phyloP scores from a whole-genome alignment of 1,140 invertebrate genomes.

The Bombus waltoni region DNA sequence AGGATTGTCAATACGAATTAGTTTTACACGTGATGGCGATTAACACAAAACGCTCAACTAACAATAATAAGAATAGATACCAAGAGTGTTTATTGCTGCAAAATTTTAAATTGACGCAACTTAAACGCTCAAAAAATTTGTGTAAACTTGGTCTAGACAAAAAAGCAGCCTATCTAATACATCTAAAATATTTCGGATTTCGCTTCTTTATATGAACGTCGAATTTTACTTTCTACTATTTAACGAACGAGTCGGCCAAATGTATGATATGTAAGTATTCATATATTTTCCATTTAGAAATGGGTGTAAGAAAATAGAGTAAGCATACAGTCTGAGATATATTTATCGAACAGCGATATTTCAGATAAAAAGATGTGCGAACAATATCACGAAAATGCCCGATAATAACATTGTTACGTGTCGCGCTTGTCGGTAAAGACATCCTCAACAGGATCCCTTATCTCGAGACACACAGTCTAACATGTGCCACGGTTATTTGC shows the following conservation, averaged over 20 bases:
- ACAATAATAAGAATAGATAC: not conserved
- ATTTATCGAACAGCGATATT: not conserved
- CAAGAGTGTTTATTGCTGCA: not conserved
- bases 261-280: not conserved
- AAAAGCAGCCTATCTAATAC: not conserved
- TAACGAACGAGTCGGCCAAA: not conserved
- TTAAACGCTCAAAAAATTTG: not conserved
- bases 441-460: slow-evolving; percentile 15
- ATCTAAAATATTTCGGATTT: not conserved
- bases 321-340: not conserved
- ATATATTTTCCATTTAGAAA: not conserved
- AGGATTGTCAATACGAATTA: not conserved
- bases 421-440: not conserved
- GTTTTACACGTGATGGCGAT: not conserved
- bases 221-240: not conserved
- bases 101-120: not conserved
- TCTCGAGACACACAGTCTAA: slow-evolving; percentile 47
- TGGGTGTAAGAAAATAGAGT: not conserved
- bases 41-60: not conserved
- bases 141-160: slow-evolving; percentile 37
- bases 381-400: not conserved
- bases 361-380: not conserved
- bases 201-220: not conserved
- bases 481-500: not conserved
- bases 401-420: slow-evolving; percentile 8